Conservation (phyloP, 1,140 invertebrate genomes). For the Alviniconcha marisindica region DNA sequence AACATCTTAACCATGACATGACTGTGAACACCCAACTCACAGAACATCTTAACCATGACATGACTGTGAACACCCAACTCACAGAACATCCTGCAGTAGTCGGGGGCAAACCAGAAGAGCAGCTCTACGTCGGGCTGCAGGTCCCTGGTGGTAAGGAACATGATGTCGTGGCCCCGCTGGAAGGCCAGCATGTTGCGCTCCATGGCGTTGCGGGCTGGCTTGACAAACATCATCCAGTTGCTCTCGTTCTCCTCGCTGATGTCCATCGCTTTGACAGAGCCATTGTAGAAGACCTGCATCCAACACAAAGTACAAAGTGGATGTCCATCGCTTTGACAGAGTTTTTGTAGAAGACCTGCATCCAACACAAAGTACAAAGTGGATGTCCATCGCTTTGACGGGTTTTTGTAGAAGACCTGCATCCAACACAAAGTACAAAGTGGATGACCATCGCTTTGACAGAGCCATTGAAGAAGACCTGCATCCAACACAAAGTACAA, state of each 20-base stretch:
- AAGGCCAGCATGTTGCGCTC: slow-evolving; percentile 66
- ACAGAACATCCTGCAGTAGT: slow-evolving; percentile 62
- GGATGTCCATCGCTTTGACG: too few relatives aligned
- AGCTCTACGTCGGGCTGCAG: slow-evolving; percentile 57
- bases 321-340: too few relatives aligned
- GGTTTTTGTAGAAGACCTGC: too few relatives aligned
- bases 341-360: too few relatives aligned
- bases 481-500: too few relatives aligned
- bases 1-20: too few relatives aligned
- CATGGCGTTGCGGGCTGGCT: slow-evolving; percentile 49
- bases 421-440: too few relatives aligned
- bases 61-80: slow-evolving; percentile 40
- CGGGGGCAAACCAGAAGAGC: slow-evolving; percentile 63
- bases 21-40: neutral
- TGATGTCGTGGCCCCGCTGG: slow-evolving; percentile 57
- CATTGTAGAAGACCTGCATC: slow-evolving; percentile 44
- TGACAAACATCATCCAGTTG: slow-evolving; percentile 68
- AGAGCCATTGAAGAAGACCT: slow-evolving; percentile 43
- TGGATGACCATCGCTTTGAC: slow-evolving; percentile 49
- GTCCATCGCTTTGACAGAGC: slow-evolving; percentile 48
- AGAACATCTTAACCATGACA: neutral
- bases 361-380: too few relatives aligned
- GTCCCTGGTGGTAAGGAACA: slow-evolving; percentile 58
- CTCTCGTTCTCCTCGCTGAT: slow-evolving; percentile 55
- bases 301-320: too few relatives aligned